These are phyloP conservation scores for Balaenoptera acutorostrata DNA, from an alignment of 2,113 vertebrate species.

Conservation along the genomic window DNA sequence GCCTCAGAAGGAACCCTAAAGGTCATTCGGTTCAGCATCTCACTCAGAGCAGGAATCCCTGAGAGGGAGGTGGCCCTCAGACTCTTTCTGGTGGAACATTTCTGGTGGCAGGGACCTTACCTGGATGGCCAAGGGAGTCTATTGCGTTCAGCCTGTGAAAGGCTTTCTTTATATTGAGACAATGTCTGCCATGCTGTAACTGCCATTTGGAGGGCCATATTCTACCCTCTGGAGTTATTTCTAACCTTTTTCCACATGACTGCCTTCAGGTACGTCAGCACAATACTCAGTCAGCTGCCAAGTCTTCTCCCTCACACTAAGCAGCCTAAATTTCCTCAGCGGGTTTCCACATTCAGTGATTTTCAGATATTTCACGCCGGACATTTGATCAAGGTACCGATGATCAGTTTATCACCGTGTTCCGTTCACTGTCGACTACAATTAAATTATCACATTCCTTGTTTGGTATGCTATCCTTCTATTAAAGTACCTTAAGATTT, in stretches of 20 bases:
- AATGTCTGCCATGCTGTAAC: background rate
- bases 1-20: background rate
- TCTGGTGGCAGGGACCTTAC: background rate
- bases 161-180: background rate
- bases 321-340: background rate
- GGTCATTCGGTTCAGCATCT: background rate
- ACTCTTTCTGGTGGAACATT: background rate
- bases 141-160: background rate
- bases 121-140: background rate
- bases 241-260: background rate
- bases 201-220: background rate
- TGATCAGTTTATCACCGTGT: background rate
- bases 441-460: background rate
- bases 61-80: too few species aligned
- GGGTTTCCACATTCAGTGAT: background rate
- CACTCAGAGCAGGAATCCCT: background rate
- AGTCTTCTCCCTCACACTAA: background rate
- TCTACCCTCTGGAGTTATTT: constrained; percentile 17
- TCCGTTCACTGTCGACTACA: background rate
- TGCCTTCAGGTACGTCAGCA: background rate
- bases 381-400: background rate
- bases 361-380: background rate
- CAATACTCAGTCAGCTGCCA: background rate
- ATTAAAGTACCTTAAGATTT: background rate
- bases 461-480: background rate